Evolutionary conservation across 2,113 vertebrate genomes (phyloP).

Genomic region (Spizaetus ornatus): DNA sequence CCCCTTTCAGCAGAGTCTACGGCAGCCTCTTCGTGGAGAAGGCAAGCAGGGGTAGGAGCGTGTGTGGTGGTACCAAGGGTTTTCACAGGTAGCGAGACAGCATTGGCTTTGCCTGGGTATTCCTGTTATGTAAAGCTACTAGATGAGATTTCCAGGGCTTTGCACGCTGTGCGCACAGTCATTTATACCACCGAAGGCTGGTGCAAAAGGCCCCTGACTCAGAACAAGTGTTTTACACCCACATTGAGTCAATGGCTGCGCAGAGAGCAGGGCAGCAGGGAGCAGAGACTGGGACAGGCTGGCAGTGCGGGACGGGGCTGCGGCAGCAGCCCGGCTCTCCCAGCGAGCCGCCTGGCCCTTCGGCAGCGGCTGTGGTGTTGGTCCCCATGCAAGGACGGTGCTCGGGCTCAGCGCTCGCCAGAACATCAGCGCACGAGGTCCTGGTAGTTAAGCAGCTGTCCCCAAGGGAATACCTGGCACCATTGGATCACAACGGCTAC

Average conservation of each 20-base stretch:
- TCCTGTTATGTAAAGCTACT: neutral
- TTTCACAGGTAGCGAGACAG: fast-evolving
- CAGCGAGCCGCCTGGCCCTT: neutral
- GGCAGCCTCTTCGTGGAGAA: neutral
- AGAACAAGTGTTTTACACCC: neutral
- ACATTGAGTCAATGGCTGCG: neutral
- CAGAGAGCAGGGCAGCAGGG: neutral
- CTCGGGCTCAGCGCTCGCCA: fast-evolving
- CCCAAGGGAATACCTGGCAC: neutral
- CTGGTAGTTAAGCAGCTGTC: fast-evolving
- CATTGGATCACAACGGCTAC: neutral
- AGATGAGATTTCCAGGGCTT: neutral
- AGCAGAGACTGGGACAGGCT: neutral
- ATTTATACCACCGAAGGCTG: neutral
- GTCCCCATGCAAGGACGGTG: neutral
- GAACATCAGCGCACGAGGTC: fast-evolving
- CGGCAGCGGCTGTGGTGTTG: fast-evolving
- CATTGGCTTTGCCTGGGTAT: neutral
- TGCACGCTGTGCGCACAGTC: neutral
- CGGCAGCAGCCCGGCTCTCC: fast-evolving
- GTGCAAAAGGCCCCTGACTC: neutral
- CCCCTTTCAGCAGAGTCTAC: neutral
- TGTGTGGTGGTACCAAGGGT: neutral
- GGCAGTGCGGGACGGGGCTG: neutral
- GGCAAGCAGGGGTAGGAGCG: neutral